Base-by-base conservation (phyloP, 2,797 vertebrate species). In the Phrynocephalus guinanensis region DNA sequence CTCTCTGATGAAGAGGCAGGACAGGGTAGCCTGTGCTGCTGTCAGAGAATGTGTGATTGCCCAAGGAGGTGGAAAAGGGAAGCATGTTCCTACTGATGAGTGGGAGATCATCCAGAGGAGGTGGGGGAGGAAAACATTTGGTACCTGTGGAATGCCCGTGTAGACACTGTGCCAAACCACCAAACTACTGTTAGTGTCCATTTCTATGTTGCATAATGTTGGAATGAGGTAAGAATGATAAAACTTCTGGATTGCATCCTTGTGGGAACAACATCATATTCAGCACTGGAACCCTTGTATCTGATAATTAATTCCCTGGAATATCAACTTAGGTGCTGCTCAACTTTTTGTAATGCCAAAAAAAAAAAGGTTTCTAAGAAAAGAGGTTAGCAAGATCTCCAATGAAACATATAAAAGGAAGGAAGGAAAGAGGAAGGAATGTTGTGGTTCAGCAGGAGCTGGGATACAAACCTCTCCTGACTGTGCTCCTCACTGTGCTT, bases 281-380 rank as follows among this genome's bases (percentile, higher is more conserved):
- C 82, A 86, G 1, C 80, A 88, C 87, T n/a, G 16, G 84, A 67
- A 16, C 33, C 2, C 52, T 89, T 18, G 26, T 90, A 20, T 60
- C 5, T 79, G 3, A 56, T 68, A 66, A 79, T 80, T 92, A 92
- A 79, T 73, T 91, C 1, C 24, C 52, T 79, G 1, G 7, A 82
- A 83, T 50, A 33, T 9, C 70, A 68, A 7, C 1, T 24, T 2
- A 85, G 79, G 80, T 0, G 3, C 3, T 44, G 73, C 7, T 33
- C 71, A 33, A 13, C 24, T 88, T 92, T 90, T 1, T 75, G 11
- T 38, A 86, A 86, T 1, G 0, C 1, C 0, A 15, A 86, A 26
- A 68, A 33, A 33, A 33, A 33, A 67, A 66, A 79, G 52, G 84
- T 68, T 79, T 77, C 48, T 70, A 13, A 20, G 81, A 73, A 83